Base-by-base conservation (phyloP, 2,113 vertebrate genomes). In the Pheucticus melanocephalus region DNA sequence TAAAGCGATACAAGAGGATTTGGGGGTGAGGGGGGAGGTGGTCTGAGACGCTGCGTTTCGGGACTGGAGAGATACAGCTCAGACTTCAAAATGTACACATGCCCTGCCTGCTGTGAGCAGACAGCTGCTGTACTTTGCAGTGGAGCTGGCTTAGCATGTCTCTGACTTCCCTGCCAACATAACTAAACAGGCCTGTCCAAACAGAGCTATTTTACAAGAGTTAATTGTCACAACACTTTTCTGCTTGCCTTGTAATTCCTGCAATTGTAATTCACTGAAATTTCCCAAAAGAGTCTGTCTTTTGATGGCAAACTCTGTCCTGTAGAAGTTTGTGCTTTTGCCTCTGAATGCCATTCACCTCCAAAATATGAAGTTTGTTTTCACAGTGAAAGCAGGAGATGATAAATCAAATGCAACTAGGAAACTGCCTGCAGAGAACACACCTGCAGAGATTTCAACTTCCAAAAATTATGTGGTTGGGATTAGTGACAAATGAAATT, bases 101-200 rank as follows among this genome's bases (percentile, higher is more conserved):
- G 82, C 66, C 66, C 86, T 96, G 92, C 88, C 79, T 93, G 88
- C 96, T 97, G 92, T 18, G 76, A 92, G 92, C 68, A 96, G 92
- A 88, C 94, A 96, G 93, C 93, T 95, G 94, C 75, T 80, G 90
- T 87, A 35, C 85, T 91, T 66, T 82, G 94, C 92, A 88, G 50
- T 37, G 70, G 86, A 86, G 73, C 76, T 94, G 81, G 76, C 68
- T 84, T 87, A 82, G 42, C 80, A 61, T 76, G 76, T 94, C 77
- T 76, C 90, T 81, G 82, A 42, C 50, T 97, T 89, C 69, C 66
- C 64, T 95, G 93, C 82, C 94, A 96, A 83, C 86, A 68, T 56
- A 97, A 94, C 85, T 86, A 85, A 96, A 82, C 42, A 82, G 95
- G 95, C 97, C 97, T 94, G 89, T 91, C 91, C 80, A 82, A 93